These are phyloP conservation scores for zebrafish (Danio rerio) DNA, from an alignment of 2,113 vertebrate species.

Conservation along the genomic window GRCz12tu NC_133183.1:49912001-49912500, in stretches of 20 bases:
- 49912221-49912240: slow-evolving; percentile 12
- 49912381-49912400: not conserved
- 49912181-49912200: slow-evolving; percentile 7
- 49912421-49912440: not conserved
- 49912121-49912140: not conserved
- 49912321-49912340: not conserved
- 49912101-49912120: not conserved
- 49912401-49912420: not conserved
- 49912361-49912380: not conserved
- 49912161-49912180: slow-evolving; percentile 50
- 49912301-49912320: slow-evolving; percentile 30
- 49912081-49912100: not conserved
- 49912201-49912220: slow-evolving; percentile 16
- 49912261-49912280: not conserved
- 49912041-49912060: slow-evolving; percentile 1
- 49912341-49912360: not conserved
- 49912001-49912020: too few species aligned
- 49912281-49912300: not conserved
- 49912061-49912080: not conserved
- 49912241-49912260: not conserved
- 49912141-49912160: not conserved
- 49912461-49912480: slow-evolving; percentile 29
- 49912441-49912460: not conserved
- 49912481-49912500: slow-evolving; percentile 26
- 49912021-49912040: not conserved